These are phyloP conservation scores for rat (Rattus norvegicus) DNA, from an alignment of 2,113 vertebrate species.

Conservation along the genomic window DNA sequence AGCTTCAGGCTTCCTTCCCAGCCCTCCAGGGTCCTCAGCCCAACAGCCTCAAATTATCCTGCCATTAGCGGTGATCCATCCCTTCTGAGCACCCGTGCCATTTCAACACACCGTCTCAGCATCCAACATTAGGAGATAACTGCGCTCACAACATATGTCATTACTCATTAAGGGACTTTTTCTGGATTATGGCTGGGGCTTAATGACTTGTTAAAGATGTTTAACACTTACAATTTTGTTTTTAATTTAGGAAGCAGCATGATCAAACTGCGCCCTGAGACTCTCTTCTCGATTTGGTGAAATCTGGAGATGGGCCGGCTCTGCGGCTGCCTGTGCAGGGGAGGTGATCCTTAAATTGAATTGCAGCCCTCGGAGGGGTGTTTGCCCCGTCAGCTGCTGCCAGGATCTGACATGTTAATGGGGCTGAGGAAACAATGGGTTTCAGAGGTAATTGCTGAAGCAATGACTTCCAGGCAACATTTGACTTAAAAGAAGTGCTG, in stretches of 20 bases:
- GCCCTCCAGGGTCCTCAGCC: constrained; percentile 88
- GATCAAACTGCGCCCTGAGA: constrained; percentile 89
- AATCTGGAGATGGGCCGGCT: constrained; percentile 87
- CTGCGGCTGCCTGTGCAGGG: constrained; percentile 77
- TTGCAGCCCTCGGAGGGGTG: constrained; percentile 89
- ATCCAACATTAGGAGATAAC: constrained; percentile 95
- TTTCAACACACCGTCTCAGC: constrained; percentile 90
- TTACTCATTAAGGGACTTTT: constrained; percentile 97
- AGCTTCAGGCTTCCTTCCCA: neutral
- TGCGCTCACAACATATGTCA: constrained; percentile 98
- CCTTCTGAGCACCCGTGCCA: constrained; percentile 94
- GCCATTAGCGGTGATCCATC: constrained; percentile 97
- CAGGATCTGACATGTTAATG: constrained; percentile 90
- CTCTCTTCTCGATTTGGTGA: constrained; percentile 84
- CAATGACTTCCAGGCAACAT: constrained; percentile 88
- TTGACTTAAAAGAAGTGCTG: constrained; percentile 85
- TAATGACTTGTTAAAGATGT: constrained; percentile 99
- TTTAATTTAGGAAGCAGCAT: constrained; percentile 91
- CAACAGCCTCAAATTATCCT: constrained; percentile 93
- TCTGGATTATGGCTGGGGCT: constrained; percentile 93
- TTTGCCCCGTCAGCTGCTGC: constrained; percentile 89
- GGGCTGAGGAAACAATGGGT: constrained; percentile 89
- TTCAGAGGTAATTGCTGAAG: constrained; percentile 89
- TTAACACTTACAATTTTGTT: constrained; percentile 97
- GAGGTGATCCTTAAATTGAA: constrained; percentile 89